phyloP scores from a whole-genome alignment of 2,797 vertebrate genomes.

The Brachyalestes nurse region DNA sequence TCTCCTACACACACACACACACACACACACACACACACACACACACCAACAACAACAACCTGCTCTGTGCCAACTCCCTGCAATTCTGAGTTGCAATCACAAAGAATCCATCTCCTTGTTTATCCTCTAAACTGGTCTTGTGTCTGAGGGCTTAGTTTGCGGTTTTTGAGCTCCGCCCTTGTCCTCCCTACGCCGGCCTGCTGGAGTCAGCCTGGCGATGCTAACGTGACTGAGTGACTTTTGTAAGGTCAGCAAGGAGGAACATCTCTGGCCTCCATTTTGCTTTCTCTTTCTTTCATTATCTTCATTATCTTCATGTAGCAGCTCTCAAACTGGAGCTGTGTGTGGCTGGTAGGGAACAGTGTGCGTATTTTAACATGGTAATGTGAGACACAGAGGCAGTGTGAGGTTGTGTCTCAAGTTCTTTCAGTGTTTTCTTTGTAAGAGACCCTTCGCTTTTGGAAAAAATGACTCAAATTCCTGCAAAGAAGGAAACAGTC shows the following conservation, averaged over 20 bases:
- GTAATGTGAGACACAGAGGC: conserved; percentile 33
- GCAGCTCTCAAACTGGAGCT: conserved; percentile 27
- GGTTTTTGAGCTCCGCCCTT: conserved; percentile 31
- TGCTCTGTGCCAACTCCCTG: conserved; percentile 42
- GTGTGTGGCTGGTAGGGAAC: conserved; percentile 22
- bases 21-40: conserved; percentile 28
- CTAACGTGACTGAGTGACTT: conserved; percentile 31
- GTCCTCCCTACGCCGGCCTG: conserved; percentile 32
- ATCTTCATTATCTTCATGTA: background rate
- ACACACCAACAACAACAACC: background rate
- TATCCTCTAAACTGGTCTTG: conserved; percentile 51
- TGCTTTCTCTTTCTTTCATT: conserved; percentile 21
- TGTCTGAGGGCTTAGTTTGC: conserved; percentile 46
- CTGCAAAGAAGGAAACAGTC: conserved; percentile 10
- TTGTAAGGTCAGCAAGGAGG: conserved; percentile 15
- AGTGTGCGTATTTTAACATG: conserved; percentile 35
- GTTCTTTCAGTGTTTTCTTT: conserved; percentile 31
- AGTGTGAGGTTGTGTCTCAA: conserved; percentile 14
- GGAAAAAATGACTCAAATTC: conserved; percentile 13
- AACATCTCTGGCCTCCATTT: conserved; percentile 49
- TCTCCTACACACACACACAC: conserved; percentile 13
- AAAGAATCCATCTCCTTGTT: conserved; percentile 52
- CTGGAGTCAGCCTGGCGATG: conserved; percentile 16
- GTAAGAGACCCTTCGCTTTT: background rate
- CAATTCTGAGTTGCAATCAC: conserved; percentile 34